Evolutionary conservation across 2,113 vertebrate genomes (phyloP).

Genomic region (Spea bombifrons): DNA sequence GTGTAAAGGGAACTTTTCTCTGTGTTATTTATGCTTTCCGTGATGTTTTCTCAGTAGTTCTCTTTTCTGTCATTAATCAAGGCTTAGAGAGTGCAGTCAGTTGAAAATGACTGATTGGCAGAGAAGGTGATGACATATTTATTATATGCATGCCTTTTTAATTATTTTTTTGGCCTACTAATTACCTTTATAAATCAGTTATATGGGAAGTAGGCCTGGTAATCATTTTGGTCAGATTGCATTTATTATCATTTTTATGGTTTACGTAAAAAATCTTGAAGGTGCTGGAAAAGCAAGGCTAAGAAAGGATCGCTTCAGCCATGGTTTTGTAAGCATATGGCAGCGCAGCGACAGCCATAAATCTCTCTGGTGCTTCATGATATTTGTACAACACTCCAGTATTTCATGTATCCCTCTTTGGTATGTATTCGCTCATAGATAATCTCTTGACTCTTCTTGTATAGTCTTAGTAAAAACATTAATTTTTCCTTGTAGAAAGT

Average conservation of each 20-base stretch:
- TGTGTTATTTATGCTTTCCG: not conserved
- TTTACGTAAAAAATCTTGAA: constrained; percentile 4
- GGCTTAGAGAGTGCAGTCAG: not conserved
- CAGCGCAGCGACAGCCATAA: not conserved
- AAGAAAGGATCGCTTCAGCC: not conserved
- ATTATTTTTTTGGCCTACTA: not conserved
- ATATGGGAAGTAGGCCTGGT: not conserved
- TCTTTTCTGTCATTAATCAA: constrained; percentile 4
- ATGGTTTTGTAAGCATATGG: not conserved
- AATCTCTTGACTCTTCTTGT: too few species aligned
- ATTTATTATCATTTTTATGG: constrained; percentile 25
- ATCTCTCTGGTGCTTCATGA: not conserved
- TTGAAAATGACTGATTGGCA: constrained; percentile 4
- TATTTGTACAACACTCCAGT: not conserved
- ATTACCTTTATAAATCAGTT: constrained; percentile 26
- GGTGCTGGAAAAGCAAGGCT: not conserved
- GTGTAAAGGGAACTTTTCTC: not conserved
- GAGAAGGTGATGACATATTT: constrained; percentile 27
- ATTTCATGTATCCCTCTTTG: too few species aligned
- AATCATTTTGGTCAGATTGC: constrained; percentile 14
- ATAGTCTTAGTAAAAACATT: too few species aligned
- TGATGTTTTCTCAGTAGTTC: not conserved
- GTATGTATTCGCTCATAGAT: too few species aligned
- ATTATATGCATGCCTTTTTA: not conserved
- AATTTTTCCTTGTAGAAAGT: too few species aligned